A percentile compares a stretch with the other conserved stretches of the same genome.
phyloP scores from a whole-genome alignment of 1,140 invertebrate genomes.

The Trichonephila clavata region DNA sequence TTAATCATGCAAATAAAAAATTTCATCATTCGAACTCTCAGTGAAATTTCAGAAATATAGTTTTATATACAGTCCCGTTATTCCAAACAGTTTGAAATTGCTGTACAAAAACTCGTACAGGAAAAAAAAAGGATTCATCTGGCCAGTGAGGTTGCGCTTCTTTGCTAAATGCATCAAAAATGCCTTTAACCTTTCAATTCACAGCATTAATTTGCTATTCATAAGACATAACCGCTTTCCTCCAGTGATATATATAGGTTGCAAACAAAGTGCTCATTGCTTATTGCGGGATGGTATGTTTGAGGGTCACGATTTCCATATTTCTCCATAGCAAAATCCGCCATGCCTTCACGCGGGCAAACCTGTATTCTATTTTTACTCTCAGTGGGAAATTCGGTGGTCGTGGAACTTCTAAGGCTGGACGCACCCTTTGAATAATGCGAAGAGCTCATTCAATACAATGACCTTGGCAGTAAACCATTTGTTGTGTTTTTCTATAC shows the following conservation, averaged over 20 bases:
- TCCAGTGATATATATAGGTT: not conserved
- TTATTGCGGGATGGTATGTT: not conserved
- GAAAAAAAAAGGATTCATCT: no score
- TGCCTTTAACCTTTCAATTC: slow-evolving; percentile 19
- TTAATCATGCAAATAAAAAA: no score
- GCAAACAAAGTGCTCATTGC: slow-evolving; percentile 11
- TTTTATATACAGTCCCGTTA: no score
- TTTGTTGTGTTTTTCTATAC: not conserved
- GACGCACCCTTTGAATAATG: not conserved
- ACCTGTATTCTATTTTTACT: slow-evolving; percentile 35
- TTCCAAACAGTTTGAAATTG: no score
- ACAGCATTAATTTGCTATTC: not conserved
- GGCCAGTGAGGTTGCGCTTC: not conserved
- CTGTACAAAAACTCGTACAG: no score
- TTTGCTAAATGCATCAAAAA: not conserved
- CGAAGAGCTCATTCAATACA: slow-evolving; percentile 8
- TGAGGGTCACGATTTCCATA: slow-evolving; percentile 49
- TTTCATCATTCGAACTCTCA: no score
- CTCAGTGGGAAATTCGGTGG: not conserved
- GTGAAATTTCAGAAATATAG: no score
- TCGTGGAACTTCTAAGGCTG: not conserved
- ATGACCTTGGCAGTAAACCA: not conserved
- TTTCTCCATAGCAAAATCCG: slow-evolving; percentile 17
- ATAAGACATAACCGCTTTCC: not conserved
- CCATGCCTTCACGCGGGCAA: slow-evolving; percentile 16